Conservation (phyloP, 1,140 invertebrate genomes). For the Aphelenchoides besseyi region DNA sequence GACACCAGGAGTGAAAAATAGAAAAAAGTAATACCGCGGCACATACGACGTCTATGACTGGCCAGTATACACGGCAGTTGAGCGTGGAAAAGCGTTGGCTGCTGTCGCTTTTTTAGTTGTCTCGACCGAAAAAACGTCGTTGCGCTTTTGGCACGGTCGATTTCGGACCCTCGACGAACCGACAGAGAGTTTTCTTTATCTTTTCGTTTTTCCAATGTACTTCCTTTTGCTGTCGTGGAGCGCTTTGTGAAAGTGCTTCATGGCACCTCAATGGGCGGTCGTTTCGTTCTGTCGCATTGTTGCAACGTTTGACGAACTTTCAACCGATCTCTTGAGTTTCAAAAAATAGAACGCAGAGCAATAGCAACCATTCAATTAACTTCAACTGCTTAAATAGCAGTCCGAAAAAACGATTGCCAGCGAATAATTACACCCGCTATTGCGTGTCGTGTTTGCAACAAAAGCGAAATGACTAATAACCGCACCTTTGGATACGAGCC, state of each 20-base stretch:
- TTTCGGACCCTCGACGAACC: not conserved
- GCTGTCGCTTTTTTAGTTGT: not conserved
- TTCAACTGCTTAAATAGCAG: no score
- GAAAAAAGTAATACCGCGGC: constrained; percentile 2
- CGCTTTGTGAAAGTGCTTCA: not conserved
- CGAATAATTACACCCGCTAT: no score
- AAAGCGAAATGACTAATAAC: no score
- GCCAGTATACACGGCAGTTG: not conserved
- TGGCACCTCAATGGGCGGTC: constrained; percentile 2
- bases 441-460: no score
- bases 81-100: not conserved
- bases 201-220: constrained; percentile 6
- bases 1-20: constrained; percentile 6
- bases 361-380: not conserved
- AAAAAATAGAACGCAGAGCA: not conserved
- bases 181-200: constrained; percentile 3
- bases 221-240: constrained; percentile 2
- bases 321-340: not conserved
- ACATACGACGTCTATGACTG: not conserved
- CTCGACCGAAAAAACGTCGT: constrained; percentile 1
- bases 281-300: not conserved
- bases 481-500: no score
- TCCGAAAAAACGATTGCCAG: no score
- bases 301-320: constrained; percentile 1
- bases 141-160: constrained; percentile 4